Conservation (phyloP, 2,113 vertebrate species). For the Himantopus leucocephalus region DNA sequence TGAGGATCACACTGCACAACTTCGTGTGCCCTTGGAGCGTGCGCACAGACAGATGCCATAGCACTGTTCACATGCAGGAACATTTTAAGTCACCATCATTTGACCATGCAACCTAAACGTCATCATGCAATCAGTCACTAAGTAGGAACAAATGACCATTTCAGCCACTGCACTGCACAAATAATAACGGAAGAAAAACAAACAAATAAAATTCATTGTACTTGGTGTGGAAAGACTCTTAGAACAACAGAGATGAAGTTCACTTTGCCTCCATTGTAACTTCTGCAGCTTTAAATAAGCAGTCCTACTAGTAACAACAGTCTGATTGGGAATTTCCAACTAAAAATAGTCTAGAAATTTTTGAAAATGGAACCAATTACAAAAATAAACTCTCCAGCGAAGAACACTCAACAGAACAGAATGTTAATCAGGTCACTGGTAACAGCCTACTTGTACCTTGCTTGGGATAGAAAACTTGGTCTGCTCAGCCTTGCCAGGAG, state of each 20-base stretch:
- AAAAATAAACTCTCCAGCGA: conserved; percentile 14
- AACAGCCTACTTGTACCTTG: conserved; percentile 77
- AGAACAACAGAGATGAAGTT: neutral
- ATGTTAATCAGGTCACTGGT: conserved; percentile 14
- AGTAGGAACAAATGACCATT: neutral
- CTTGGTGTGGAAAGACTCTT: neutral
- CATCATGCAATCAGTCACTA: neutral
- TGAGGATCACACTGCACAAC: rapidly evolving
- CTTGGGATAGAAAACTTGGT: conserved; percentile 84
- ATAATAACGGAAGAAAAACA: neutral
- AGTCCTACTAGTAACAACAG: neutral
- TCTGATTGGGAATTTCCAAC: conserved; percentile 12
- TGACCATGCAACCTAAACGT: neutral
- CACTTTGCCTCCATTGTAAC: neutral
- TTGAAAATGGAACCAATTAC: neutral
- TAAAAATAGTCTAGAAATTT: conserved; percentile 1
- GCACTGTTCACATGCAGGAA: neutral
- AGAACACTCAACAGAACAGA: neutral
- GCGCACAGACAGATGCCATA: neutral
- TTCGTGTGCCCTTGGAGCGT: neutral
- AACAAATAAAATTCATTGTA: neutral
- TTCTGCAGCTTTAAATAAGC: conserved; percentile 15
- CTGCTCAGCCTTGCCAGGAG: conserved; percentile 86
- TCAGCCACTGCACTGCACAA: neutral
- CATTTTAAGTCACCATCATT: neutral